A percentile compares a stretch with the other conserved stretches of the same genome.
phyloP scores from a whole-genome alignment of 2,797 vertebrate species.

The Bryconaethiops microstoma region DNA sequence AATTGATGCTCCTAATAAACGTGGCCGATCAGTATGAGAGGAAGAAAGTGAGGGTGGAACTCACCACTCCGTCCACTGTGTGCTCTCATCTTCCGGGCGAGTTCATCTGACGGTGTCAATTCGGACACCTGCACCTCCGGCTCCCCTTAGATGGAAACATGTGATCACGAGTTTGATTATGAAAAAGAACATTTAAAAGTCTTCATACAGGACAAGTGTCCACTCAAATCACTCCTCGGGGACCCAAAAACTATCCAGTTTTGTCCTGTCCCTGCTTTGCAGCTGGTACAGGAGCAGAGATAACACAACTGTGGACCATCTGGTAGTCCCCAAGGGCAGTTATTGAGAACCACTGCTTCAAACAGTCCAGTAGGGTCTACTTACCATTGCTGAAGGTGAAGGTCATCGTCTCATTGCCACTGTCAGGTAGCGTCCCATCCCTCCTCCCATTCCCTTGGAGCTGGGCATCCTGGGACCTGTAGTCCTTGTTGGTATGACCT shows the following conservation, averaged over 20 bases:
- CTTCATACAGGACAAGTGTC: too few relatives aligned
- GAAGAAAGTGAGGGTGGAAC: not conserved
- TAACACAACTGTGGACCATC: not conserved
- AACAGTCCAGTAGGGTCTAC: not conserved
- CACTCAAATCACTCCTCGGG: too few relatives aligned
- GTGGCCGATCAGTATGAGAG: too few relatives aligned
- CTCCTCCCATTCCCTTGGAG: conserved; percentile 75
- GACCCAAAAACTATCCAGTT: not conserved
- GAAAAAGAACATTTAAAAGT: too few relatives aligned
- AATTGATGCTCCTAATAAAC: not conserved
- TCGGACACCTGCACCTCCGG: conserved; percentile 93
- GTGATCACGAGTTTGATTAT: not conserved
- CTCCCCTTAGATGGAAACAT: conserved; percentile 68
- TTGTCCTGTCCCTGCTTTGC: not conserved
- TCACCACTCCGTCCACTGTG: conserved; percentile 86
- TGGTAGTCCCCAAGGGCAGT: not conserved
- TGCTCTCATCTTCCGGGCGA: conserved; percentile 89
- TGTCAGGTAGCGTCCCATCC: conserved; percentile 86
- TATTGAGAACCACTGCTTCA: too few relatives aligned
- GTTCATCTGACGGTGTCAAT: conserved; percentile 87
- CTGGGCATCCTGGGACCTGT: conserved; percentile 50
- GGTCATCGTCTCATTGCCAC: conserved; percentile 93
- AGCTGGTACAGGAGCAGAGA: not conserved
- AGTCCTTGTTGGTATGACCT: conserved; percentile 74
- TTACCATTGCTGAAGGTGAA: conserved; percentile 89